Conservation (phyloP, 1,140 invertebrate species). For the Neodiprion fabricii region DNA sequence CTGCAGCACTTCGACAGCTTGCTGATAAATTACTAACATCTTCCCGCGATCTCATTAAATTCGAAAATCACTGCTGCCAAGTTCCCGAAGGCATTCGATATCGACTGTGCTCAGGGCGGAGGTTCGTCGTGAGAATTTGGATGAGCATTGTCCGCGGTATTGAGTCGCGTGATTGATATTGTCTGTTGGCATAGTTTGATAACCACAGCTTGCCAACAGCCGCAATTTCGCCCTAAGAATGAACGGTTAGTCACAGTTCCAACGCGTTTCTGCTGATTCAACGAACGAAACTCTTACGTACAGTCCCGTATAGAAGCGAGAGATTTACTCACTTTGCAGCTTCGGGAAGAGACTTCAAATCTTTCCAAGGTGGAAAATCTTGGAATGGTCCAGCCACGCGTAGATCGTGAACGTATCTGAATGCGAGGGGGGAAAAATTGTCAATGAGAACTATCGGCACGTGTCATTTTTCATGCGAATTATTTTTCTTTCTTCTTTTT, state of each 20-base stretch:
- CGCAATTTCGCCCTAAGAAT: too few species aligned
- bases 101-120: too few species aligned
- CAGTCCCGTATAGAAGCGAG: neutral
- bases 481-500: neutral
- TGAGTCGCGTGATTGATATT: too few species aligned
- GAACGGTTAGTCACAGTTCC: too few species aligned
- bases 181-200: neutral
- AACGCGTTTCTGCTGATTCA: neutral
- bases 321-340: conserved; percentile 40
- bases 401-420: conserved; percentile 30
- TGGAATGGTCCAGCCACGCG: conserved; percentile 52
- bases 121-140: too few species aligned
- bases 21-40: too few species aligned
- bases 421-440: neutral
- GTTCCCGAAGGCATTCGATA: too few species aligned
- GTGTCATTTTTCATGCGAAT: too few species aligned
- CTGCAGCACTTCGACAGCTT: too few species aligned
- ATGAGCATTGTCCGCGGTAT: too few species aligned
- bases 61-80: too few species aligned
- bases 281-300: neutral
- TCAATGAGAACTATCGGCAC: neutral
- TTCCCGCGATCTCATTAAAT: too few species aligned
- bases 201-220: neutral
- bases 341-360: conserved; percentile 49
- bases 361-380: conserved; percentile 51